Base-by-base conservation (phyloP, 2,888 invertebrate genomes). In the Sarcophaga variegata region DNA sequence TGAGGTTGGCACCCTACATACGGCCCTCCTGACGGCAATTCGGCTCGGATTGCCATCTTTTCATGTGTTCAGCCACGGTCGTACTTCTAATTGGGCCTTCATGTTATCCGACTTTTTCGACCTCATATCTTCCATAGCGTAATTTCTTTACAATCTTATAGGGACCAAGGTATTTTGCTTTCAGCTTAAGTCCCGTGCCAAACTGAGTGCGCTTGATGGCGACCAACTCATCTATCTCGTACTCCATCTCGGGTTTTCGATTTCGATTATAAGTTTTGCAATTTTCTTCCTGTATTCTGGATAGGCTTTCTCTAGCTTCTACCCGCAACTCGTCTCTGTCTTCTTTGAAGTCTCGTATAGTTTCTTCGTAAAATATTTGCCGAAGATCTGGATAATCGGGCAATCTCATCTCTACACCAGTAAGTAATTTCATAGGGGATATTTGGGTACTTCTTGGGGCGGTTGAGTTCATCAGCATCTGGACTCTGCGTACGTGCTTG, bases 21-120 rank as follows among this genome's bases (percentile, higher is more conserved):
- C 74, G 85, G 88, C 86, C 88, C 86, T 88, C 88, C 88, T 89
- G 89, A 87, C 83, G 81, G 69, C 77, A 71, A 70, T 67, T 22
- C 74, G 66, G 63, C 37, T 70, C 62, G 76, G 59, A 60, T 77
- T 72, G 77, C 83, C 78, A 84, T 6, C 54, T 22, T 54, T 84
- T 84, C 76, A 84, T 72, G 47, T 22, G 64, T 11, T 85, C 77
- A 0, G 77, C 71, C 2, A 63, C 22, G 0, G 75, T 76, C 0
- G 67, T 79, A 3, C 74, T 78, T 2, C 49, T 22, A 1, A 11
- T 54, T 0, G 69, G 83, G 8, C 79, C 74, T 14, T 83, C 83
- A 12, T 79, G 79, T 8, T 37, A 17, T 5, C 84, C 84, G 4
- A 80, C 67, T n/a, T 80, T 75, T 20, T 49, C 63, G 4, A 82